A percentile compares a stretch with the other conserved stretches of the same genome.
phyloP scores from a whole-genome alignment of 1,140 invertebrate species.

The Ostrea denselamellosa region DNA sequence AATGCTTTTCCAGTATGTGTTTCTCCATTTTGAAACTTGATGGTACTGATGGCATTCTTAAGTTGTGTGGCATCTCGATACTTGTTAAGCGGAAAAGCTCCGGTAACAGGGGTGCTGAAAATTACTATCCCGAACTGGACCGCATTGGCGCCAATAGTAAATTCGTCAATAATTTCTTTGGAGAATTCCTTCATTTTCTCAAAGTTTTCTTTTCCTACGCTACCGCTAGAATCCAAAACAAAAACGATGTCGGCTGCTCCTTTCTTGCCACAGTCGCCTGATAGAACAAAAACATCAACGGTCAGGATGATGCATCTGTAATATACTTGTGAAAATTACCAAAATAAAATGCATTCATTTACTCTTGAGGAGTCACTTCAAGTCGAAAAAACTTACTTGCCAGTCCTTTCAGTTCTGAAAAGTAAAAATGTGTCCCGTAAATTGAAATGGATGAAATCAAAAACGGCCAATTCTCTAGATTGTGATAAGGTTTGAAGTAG shows the following conservation, averaged over 20 bases:
- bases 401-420: conserved; percentile 10
- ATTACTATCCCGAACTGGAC: conserved; percentile 68
- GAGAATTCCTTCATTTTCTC: conserved; percentile 66
- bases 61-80: neutral
- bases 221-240: conserved; percentile 68
- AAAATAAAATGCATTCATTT: too few relatives aligned
- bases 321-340: too few relatives aligned
- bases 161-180: conserved; percentile 54
- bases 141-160: conserved; percentile 61
- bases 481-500: neutral
- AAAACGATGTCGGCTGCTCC: conserved; percentile 67
- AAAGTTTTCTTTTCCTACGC: conserved; percentile 65
- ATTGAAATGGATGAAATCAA: neutral
- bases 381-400: neutral
- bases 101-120: conserved; percentile 48
- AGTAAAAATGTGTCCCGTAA: neutral
- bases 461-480: neutral
- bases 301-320: too few relatives aligned
- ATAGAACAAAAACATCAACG: too few relatives aligned
- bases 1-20: conserved; percentile 9
- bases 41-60: neutral
- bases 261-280: conserved; percentile 11
- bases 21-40: neutral
- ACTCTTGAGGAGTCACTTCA: too few relatives aligned
- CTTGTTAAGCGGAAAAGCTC: neutral